Percentiles rank a stretch among this genome's conserved stretches.
These are phyloP conservation scores for Chamaetylas fuelleborni DNA, from an alignment of 2,113 vertebrate species.

Conservation along the genomic window DNA sequence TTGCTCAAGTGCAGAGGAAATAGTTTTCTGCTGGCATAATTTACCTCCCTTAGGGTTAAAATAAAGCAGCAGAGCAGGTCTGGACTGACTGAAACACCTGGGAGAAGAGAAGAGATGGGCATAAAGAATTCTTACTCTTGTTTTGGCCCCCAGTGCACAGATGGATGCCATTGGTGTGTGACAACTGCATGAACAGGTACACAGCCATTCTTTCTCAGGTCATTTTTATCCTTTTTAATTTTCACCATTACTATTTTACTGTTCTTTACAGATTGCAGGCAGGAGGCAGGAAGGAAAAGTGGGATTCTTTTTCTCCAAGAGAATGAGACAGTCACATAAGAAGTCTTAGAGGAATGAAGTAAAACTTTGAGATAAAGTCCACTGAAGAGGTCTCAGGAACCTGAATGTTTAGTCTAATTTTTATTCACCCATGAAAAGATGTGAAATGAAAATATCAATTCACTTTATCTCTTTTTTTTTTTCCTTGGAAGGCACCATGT, in stretches of 20 bases:
- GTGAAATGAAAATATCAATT: not conserved
- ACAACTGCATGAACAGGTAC: not conserved
- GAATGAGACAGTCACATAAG: not conserved
- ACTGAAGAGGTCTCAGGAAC: not conserved
- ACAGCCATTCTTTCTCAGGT: not conserved
- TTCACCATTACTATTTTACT: not conserved
- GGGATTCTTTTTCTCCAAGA: not conserved
- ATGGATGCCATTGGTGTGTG: not conserved
- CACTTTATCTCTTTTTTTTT: not conserved
- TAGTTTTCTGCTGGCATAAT: not conserved
- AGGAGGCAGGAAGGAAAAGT: not conserved
- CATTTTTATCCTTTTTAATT: not conserved
- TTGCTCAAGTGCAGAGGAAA: not conserved
- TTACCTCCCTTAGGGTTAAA: not conserved
- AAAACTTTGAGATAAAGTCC: not conserved
- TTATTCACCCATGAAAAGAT: accelerated
- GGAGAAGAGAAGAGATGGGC: not conserved
- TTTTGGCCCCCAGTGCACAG: not conserved
- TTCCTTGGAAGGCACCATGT: not conserved
- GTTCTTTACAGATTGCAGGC: not conserved
- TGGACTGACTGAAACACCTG: not conserved
- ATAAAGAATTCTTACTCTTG: not conserved
- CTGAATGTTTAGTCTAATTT: not conserved
- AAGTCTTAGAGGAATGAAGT: not conserved
- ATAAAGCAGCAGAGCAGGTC: not conserved